Evolutionary conservation across 1,140 invertebrate species (phyloP), one percentile per base, ranked within the genome.

Genomic region (Drosophila virilis): DNA sequence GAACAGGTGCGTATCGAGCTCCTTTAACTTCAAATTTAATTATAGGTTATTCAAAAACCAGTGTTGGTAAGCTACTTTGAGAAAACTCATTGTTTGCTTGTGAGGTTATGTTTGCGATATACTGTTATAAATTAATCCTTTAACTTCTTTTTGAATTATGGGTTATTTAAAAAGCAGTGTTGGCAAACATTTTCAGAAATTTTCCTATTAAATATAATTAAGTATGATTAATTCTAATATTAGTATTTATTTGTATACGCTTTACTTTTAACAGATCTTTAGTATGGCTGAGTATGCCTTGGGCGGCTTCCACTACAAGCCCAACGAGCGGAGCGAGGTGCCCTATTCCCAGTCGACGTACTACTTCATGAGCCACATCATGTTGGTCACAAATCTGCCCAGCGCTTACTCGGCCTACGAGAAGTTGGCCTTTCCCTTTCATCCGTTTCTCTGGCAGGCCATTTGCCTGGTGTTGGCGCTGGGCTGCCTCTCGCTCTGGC

Each of bases 281-380:
- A 51, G 28, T 0, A 42, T 8, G 4, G 80, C 85, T 0, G 90
- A 91, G 35, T 91, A 88, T 33, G 84, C 91, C 0, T 51, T 91
- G 65, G 90, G 90, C 0, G 90, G 77, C 2, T 91, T 91, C 38
- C 90, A 90, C 46, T 81, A 86, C 15, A 91, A 89, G 57, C 79
- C 90, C 1, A 77, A 65, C 17, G 61, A 51, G 2, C 65, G 64
- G 4, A 37, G 8, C 8, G 74, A 58, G 32, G 77, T 84, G 8
- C 62, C 70, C 0, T 91, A 80, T 17, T 83, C 81, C 0, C 90
- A 91, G 42, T 91, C 90, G 8, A 72, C 58, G 1, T 77, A 90
- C 51, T 91, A 91, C 64, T 91, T 86, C 51, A 80, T 91, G 79
- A 91, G 90, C 37, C 78, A 86, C 62, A 91, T 91, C 1, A 83